Evolutionary conservation across 2,113 vertebrate species (phyloP).

Genomic region (Brachirus orientalis): DNA sequence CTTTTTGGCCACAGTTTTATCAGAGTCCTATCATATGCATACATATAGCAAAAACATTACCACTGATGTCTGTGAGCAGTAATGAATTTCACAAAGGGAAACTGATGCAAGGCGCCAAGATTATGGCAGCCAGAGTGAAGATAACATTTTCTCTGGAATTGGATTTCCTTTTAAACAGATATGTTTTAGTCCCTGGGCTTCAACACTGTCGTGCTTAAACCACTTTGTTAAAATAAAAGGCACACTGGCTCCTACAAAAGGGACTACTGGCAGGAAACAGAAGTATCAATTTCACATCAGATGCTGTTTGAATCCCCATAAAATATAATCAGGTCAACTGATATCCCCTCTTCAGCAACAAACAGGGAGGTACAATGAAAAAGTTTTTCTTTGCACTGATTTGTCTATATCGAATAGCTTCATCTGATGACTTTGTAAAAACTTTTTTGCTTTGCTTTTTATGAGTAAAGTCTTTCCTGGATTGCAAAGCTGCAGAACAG

Average conservation of each 20-base stretch:
- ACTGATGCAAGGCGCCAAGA: conserved; percentile 3
- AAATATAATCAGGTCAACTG: conserved; percentile 41
- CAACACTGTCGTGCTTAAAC: conserved; percentile 28
- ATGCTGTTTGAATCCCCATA: conserved; percentile 55
- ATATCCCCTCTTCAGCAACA: conserved; percentile 40
- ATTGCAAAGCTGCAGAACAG: not conserved
- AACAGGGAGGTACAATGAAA: conserved; percentile 31
- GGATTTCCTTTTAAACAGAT: conserved; percentile 40
- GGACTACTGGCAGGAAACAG: conserved; percentile 38
- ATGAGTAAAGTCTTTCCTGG: not conserved
- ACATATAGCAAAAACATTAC: conserved; percentile 14
- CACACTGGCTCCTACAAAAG: conserved; percentile 16
- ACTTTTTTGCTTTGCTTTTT: not conserved
- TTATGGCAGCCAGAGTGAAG: conserved; percentile 13
- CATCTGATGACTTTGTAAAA: too few relatives aligned
- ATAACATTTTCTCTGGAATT: conserved; percentile 24
- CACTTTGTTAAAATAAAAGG: conserved; percentile 21
- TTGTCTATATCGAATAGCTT: not conserved
- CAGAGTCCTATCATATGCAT: conserved; percentile 11
- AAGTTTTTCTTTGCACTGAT: not conserved
- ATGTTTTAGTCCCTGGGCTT: conserved; percentile 15
- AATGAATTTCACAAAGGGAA: conserved; percentile 35
- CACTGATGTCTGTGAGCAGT: conserved; percentile 17
- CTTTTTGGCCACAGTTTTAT: conserved; percentile 18
- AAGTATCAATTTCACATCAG: conserved; percentile 50